Evolutionary conservation across 2,113 vertebrate species (phyloP).

Genomic region (Octodon degus): DNA sequence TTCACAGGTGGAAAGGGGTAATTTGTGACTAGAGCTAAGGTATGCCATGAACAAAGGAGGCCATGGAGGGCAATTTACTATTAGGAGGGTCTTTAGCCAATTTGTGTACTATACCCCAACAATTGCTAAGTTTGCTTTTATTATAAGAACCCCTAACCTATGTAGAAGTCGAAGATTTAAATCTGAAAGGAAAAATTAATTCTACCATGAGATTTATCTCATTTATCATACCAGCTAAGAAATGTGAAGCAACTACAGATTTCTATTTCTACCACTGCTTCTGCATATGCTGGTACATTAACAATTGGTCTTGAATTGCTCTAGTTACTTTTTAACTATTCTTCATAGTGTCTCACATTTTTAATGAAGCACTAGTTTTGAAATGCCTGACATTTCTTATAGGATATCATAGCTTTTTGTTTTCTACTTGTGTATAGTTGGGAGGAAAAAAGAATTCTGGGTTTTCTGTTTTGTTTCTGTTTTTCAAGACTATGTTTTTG

Average conservation of each 20-base stretch:
- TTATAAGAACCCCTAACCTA: neutral
- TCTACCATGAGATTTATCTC: neutral
- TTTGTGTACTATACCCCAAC: neutral
- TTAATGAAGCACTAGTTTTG: constrained; percentile 51
- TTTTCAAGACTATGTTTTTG: neutral
- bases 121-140: constrained; percentile 35
- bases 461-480: neutral
- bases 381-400: constrained; percentile 9
- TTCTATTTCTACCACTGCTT: constrained; percentile 9
- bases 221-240: constrained; percentile 37
- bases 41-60: neutral
- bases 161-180: constrained; percentile 33
- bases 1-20: neutral
- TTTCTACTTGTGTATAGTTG: neutral
- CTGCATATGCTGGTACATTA: constrained; percentile 44
- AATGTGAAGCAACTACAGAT: constrained; percentile 41
- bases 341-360: constrained; percentile 46
- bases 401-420: neutral
- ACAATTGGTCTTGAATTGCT: constrained; percentile 48
- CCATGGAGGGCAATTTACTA: constrained; percentile 3
- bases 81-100: neutral
- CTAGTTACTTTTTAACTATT: constrained; percentile 60
- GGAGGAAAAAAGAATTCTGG: neutral
- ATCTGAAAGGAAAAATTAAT: constrained; percentile 58
- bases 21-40: neutral